These are phyloP conservation scores for Gerris lacustris DNA, from an alignment of 2,888 invertebrate species.

Conservation along the genomic window DNA sequence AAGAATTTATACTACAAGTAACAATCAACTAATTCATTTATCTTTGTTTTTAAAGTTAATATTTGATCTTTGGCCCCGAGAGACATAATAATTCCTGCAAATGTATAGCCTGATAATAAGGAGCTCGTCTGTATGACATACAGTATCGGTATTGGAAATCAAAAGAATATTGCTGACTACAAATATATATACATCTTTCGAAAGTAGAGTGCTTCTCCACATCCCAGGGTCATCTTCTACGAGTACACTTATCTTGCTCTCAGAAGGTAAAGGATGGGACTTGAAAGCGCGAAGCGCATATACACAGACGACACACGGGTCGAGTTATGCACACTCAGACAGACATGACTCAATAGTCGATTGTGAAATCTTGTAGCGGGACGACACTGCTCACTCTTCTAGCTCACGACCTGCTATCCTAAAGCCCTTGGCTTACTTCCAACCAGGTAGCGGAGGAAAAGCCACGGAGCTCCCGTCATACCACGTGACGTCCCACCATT, in stretches of 20 bases:
- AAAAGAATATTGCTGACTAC: too few relatives aligned
- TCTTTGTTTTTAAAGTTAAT: too few relatives aligned
- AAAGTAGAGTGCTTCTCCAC: not conserved
- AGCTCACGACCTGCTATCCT: not conserved
- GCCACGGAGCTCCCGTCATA: not conserved
- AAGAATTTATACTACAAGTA: too few relatives aligned
- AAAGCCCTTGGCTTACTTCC: not conserved
- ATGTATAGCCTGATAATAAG: too few relatives aligned
- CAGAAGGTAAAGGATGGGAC: not conserved
- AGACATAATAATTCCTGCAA: too few relatives aligned
- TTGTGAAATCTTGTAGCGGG: not conserved
- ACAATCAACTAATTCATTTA: too few relatives aligned
- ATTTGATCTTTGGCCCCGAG: too few relatives aligned
- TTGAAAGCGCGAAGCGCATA: not conserved
- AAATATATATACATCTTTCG: not conserved
- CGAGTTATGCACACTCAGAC: not conserved
- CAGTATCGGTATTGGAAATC: too few relatives aligned
- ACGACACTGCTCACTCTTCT: not conserved
- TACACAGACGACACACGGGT: not conserved
- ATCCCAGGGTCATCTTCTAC: not conserved
- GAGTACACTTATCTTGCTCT: not conserved
- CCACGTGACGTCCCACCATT: not conserved
- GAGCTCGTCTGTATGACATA: too few relatives aligned
- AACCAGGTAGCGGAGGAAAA: not conserved
- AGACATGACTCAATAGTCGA: not conserved